Conservation (phyloP, 2,888 invertebrate species). For the Anaspis maculata region DNA sequence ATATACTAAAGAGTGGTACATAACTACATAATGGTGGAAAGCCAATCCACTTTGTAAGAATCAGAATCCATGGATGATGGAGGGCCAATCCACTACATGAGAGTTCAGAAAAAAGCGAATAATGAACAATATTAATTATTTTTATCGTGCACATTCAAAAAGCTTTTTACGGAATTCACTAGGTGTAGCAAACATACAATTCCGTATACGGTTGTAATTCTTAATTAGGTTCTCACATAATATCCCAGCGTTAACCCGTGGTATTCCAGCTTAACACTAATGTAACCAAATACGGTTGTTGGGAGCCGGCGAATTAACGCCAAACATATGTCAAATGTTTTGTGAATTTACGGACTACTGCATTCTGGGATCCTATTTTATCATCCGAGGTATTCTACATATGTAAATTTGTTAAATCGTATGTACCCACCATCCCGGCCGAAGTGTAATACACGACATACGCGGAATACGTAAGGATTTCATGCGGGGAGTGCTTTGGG, state of each 20-base stretch:
- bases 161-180: too few relatives aligned
- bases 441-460: too few relatives aligned
- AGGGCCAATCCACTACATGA: too few relatives aligned
- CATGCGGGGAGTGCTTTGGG: not conserved
- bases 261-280: constrained; percentile 15
- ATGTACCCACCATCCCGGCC: constrained; percentile 10
- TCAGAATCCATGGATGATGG: too few relatives aligned
- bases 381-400: constrained; percentile 16
- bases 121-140: too few relatives aligned
- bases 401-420: constrained; percentile 21
- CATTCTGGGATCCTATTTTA: constrained; percentile 15
- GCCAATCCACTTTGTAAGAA: too few relatives aligned
- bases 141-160: too few relatives aligned
- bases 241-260: constrained; percentile 9
- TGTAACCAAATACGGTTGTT: constrained; percentile 19
- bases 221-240: constrained; percentile 17
- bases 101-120: too few relatives aligned
- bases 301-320: constrained; percentile 19
- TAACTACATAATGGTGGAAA: too few relatives aligned
- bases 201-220: constrained; percentile 15
- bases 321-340: constrained; percentile 25
- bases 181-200: too few relatives aligned
- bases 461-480: not conserved
- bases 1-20: too few relatives aligned
- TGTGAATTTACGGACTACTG: constrained; percentile 21